phyloP scores from a whole-genome alignment of 1,140 invertebrate genomes.

The Drosophila yakuba region DNA sequence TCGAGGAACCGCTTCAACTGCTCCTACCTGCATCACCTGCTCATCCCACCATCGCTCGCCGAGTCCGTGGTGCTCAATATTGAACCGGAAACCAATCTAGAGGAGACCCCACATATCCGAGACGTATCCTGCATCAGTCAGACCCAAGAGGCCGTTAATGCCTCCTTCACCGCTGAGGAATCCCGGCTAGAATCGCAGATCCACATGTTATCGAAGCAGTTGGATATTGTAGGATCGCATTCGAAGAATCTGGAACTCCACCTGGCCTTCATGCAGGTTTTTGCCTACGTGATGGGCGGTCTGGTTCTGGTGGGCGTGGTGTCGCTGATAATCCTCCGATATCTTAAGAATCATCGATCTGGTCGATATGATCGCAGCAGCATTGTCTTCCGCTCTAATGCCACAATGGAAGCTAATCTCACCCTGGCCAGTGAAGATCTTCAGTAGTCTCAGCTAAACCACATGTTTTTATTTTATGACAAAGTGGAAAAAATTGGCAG shows the following conservation, averaged over 20 bases:
- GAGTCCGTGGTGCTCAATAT: conserved; percentile 66
- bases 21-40: conserved; percentile 71
- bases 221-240: conserved; percentile 56
- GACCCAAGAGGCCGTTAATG: background rate
- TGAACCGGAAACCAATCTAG: conserved; percentile 63
- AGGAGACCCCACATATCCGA: conserved; percentile 74
- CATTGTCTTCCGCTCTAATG: conserved; percentile 75
- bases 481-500: too few relatives aligned
- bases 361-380: conserved; percentile 66
- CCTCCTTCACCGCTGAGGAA: conserved; percentile 14
- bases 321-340: conserved; percentile 27
- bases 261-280: conserved; percentile 61
- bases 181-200: conserved; percentile 21
- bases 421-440: conserved; percentile 30
- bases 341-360: conserved; percentile 52
- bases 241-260: conserved; percentile 61
- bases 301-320: conserved; percentile 27
- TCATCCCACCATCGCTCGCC: conserved; percentile 62
- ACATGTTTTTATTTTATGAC: too few relatives aligned
- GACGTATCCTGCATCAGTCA: conserved; percentile 74
- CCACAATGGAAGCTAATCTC: conserved; percentile 71
- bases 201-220: conserved; percentile 50
- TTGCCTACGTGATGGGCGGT: conserved; percentile 37
- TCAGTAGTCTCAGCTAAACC: background rate
- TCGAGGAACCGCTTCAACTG: conserved; percentile 80